These are phyloP conservation scores for Sarcophaga subvicina DNA, from an alignment of 2,888 invertebrate species.

Conservation along the genomic window DNA sequence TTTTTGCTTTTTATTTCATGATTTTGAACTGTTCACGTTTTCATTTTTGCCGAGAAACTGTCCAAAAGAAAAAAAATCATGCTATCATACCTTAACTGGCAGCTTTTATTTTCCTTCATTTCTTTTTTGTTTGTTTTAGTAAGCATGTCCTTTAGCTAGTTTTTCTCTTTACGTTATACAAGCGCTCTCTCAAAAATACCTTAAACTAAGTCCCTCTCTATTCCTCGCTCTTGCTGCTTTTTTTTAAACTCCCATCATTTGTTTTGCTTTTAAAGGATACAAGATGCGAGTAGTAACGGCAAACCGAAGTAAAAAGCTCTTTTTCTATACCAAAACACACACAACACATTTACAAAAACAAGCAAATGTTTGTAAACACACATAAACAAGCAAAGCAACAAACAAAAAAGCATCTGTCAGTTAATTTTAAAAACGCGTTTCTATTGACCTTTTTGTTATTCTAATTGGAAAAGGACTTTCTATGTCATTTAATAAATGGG, in stretches of 20 bases:
- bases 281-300: background rate
- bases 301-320: background rate
- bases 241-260: background rate
- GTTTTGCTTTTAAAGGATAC: background rate
- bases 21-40: slow-evolving; percentile 56
- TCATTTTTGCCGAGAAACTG: slow-evolving; percentile 63
- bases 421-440: slow-evolving; percentile 25
- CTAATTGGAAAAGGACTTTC: background rate
- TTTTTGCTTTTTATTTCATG: slow-evolving; percentile 29
- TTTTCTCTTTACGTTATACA: background rate
- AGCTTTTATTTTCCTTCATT: slow-evolving; percentile 2
- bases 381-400: background rate
- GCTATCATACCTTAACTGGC: slow-evolving; percentile 43
- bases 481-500: background rate
- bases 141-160: slow-evolving; percentile 43
- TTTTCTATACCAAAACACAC: background rate
- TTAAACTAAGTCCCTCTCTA: background rate
- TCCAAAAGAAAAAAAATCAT: slow-evolving; percentile 33
- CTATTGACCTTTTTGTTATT: background rate
- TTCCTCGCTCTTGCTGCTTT: background rate
- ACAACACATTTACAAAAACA: background rate
- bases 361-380: slow-evolving; percentile 18
- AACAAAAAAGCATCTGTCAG: slow-evolving; percentile 1
- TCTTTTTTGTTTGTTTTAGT: slow-evolving; percentile 18
- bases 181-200: too few species aligned